phyloP scores from a whole-genome alignment of 2,888 invertebrate genomes.

The Himalopsyche tibetana region DNA sequence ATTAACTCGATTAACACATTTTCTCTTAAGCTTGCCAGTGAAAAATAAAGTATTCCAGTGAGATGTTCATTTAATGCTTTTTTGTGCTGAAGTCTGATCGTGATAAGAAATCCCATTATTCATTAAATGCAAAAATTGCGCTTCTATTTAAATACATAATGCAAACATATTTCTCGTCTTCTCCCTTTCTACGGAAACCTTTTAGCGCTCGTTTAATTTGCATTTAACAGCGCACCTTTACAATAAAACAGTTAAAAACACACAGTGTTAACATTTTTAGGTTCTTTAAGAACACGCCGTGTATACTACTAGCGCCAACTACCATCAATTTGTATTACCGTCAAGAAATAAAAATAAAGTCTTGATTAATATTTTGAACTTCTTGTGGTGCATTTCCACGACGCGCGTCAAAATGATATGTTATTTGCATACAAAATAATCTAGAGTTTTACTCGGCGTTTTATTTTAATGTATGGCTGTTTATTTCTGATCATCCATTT shows the following conservation, averaged over 20 bases:
- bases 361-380: too few species aligned
- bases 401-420: too few species aligned
- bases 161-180: constrained; percentile 15
- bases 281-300: background rate
- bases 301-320: too few species aligned
- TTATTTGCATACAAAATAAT: too few species aligned
- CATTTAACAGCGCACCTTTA: constrained; percentile 4
- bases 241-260: constrained; percentile 24
- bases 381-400: too few species aligned
- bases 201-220: constrained; percentile 14
- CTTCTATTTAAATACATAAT: constrained; percentile 10
- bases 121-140: constrained; percentile 28
- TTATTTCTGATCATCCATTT: too few species aligned
- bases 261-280: background rate
- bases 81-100: background rate
- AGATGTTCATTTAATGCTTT: background rate
- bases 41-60: background rate
- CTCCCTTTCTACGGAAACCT: background rate
- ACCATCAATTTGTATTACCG: too few species aligned
- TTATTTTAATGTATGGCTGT: too few species aligned
- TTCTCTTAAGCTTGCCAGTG: too few species aligned
- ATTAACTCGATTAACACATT: too few species aligned
- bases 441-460: too few species aligned
- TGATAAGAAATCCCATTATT: constrained; percentile 18
- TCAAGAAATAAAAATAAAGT: too few species aligned